Percentiles rank a stretch among this genome's conserved stretches.
Evolutionary conservation across 2,113 vertebrate species (phyloP).

Genomic region (Fregetta grallaria): DNA sequence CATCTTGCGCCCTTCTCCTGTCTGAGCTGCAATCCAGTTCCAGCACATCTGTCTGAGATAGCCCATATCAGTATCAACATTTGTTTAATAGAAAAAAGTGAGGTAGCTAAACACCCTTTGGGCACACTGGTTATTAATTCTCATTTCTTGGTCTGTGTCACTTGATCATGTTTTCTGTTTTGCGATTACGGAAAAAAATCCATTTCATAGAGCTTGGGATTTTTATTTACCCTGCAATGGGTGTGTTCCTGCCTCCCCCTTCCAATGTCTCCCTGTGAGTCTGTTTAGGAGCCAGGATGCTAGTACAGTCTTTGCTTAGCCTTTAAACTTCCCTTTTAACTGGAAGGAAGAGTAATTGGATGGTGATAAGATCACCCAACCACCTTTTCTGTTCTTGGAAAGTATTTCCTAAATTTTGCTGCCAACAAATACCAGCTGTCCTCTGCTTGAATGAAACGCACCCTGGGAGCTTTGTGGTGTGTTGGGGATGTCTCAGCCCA

Average conservation of each 20-base stretch:
- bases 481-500: neutral
- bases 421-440: neutral
- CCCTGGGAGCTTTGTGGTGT: neutral
- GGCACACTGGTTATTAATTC: neutral
- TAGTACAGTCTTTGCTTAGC: neutral
- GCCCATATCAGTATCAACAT: neutral
- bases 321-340: neutral
- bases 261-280: rapidly evolving
- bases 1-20: neutral
- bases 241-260: neutral
- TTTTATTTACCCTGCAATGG: neutral
- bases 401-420: neutral
- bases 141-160: neutral
- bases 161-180: neutral
- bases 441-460: neutral
- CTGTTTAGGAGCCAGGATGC: neutral
- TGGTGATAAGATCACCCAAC: neutral
- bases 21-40: neutral
- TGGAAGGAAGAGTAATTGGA: neutral
- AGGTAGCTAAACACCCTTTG: neutral
- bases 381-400: neutral
- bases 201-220: neutral
- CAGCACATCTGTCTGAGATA: neutral
- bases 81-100: neutral
- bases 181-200: neutral